Base-by-base conservation (phyloP, 2,888 invertebrate species). In the Kryphioiulus occultus region DNA sequence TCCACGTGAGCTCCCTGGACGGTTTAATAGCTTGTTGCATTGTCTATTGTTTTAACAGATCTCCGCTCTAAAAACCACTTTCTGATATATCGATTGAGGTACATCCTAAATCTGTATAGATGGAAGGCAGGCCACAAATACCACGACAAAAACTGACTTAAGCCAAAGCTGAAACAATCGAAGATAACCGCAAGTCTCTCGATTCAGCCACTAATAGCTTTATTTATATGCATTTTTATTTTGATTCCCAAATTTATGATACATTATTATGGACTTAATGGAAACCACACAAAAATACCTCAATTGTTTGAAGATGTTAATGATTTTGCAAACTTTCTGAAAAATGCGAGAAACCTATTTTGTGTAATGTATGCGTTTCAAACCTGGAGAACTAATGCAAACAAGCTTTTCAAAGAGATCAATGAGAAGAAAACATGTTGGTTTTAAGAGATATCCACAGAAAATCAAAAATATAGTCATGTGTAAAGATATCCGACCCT, bases 41-140 rank as follows among this genome's bases (percentile, higher is more conserved):
- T 30, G 78, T 78, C 68, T 68, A 68, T 68, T 68, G 68, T 68
- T 68, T 68, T 68, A 68, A 22, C 26, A 22, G 68, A 68, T 68
- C 68, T 68, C 68, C 68, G 68, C 68, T 68, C 68, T 68, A 68
- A 68, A 68, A 68, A 68, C 68, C 26, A 68, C 68, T 68, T 68
- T 68, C 68, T 68, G 68, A 68, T 68, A 22, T 68, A 68, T 68
- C n/a, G 68, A 68, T 68, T 68, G 68, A 68, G 68, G 68, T 68
- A 68, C 26, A 68, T 68, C 68, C 68, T 68, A 68, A 26, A 68
- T 22, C 26, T 68, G 26, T 22, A 26, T 0, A 68, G 68, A 68
- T 68, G 7, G 7, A 12, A 68, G 26, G 26, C 9, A 68, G 26
- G 10, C 68, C n/a, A 22, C 22, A 68, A 68, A 10, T 68, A 22